Evolutionary conservation across 30 jellyfish, hydroid and myxozoan genomes (phyloP), one percentile per base, ranked within the genome.

Genomic region (Aurelia sp.): DNA sequence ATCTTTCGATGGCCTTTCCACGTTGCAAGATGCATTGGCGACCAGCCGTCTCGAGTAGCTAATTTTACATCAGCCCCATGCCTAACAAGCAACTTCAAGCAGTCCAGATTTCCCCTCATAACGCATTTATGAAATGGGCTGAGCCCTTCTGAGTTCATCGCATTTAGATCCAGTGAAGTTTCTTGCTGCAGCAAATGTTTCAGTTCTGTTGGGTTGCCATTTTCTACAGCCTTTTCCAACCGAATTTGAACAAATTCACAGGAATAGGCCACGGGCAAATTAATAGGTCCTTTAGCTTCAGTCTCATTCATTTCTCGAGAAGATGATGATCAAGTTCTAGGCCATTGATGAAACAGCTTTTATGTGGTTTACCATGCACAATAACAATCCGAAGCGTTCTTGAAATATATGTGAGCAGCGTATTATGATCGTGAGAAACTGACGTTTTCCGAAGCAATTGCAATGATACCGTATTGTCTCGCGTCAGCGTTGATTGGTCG

Each of bases 21-120:
- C 20, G 96, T 73, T 20, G 96, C 96, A 16, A 87, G 87, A 50
- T 87, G 96, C 85, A 87, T 53, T 10, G 96, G 96, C 66, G 96
- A 87, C 96, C 96, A 87, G 27, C 96, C 96, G 35, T 87, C 96
- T 40, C 96, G 37, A 11, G 96, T 87, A n/a, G 96, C 96, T 67
- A 87, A 82, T 48, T 78, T 78, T 20, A 87, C 62, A 74, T 87
- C 91, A 55, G 96, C 96, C 15, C 96, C 96, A 63, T 87, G 88
- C 52, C 96, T 71, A 27, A 87, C 96, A 35, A 87, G 96, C 11
- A 87, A 59, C 77, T 79, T 78, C 76, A 87, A 68, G 63, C 96
- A 87, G 87, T 87, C 96, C 40, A 87, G 78, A 78, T 87, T 78
- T 30, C 96, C 91, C 71, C 87, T 77, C 96, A 87, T 87, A 27